Evolutionary conservation across 2,113 vertebrate genomes (phyloP).

Genomic region (Pterocles orientalis): DNA sequence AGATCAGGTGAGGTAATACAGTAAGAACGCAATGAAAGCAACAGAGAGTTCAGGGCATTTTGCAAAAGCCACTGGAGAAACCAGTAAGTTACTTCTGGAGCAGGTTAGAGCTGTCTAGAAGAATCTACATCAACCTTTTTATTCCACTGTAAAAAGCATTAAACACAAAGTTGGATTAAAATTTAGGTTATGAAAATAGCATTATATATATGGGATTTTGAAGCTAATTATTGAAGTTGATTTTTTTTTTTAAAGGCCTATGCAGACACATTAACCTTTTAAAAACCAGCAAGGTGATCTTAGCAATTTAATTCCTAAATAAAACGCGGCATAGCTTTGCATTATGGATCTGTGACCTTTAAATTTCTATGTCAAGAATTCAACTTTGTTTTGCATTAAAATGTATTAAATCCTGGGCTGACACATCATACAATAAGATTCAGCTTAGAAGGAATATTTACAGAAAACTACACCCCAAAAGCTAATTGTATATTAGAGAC

Average conservation of each 20-base stretch:
- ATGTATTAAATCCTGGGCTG: not conserved
- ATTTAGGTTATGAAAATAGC: not conserved
- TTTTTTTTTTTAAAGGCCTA: not conserved
- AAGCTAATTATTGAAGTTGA: not conserved
- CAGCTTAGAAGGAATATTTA: not conserved
- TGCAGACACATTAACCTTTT: not conserved
- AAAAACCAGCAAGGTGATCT: not conserved
- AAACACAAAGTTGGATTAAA: not conserved
- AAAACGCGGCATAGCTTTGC: not conserved
- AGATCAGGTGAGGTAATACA: not conserved
- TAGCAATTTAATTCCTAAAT: slow-evolving; percentile 6
- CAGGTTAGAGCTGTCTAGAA: not conserved
- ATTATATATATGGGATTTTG: not conserved
- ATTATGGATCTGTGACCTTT: slow-evolving; percentile 21
- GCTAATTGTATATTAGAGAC: not conserved
- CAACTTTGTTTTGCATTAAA: not conserved
- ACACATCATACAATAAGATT: not conserved
- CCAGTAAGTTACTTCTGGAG: not conserved
- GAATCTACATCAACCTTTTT: not conserved
- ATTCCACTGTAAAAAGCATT: not conserved
- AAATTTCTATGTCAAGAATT: not conserved
- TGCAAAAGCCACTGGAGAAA: not conserved
- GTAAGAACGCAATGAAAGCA: not conserved
- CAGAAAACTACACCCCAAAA: not conserved
- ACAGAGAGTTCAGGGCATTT: not conserved